Evolutionary conservation across 2,888 invertebrate species (phyloP).

Genomic region (Cacoxenus indagator): DNA sequence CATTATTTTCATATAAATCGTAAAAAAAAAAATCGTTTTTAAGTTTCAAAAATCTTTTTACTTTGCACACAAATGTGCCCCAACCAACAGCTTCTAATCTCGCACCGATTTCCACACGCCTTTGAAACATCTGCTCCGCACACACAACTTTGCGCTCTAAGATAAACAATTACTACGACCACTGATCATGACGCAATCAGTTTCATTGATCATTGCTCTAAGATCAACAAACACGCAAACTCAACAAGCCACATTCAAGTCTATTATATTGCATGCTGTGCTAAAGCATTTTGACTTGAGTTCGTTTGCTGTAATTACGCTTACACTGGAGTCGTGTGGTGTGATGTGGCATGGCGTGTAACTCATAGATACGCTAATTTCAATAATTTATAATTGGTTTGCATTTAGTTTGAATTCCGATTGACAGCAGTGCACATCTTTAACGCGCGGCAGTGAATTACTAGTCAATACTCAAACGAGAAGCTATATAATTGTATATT

Average conservation of each 20-base stretch:
- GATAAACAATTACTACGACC: constrained; percentile 12
- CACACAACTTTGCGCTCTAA: neutral
- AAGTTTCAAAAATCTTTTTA: too few relatives aligned
- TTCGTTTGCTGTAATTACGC: constrained; percentile 28
- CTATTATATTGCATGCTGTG: neutral
- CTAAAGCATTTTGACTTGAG: constrained; percentile 6
- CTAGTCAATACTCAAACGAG: too few relatives aligned
- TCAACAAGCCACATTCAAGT: neutral
- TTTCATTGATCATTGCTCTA: constrained; percentile 6
- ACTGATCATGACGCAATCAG: constrained; percentile 7
- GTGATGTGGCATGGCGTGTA: neutral
- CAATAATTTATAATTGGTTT: constrained; percentile 56
- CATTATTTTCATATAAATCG: too few relatives aligned
- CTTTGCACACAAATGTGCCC: too few relatives aligned
- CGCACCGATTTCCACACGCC: too few relatives aligned
- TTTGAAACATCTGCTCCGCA: constrained; percentile 1
- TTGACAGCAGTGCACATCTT: constrained; percentile 5
- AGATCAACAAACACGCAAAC: neutral
- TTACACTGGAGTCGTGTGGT: neutral
- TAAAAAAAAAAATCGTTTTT: too few relatives aligned
- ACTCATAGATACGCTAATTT: constrained; percentile 48
- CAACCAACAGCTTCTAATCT: too few relatives aligned
- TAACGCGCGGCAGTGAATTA: too few relatives aligned
- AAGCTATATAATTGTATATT: too few relatives aligned
- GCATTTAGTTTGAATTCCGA: constrained; percentile 39